phyloP scores from a whole-genome alignment of 2,888 invertebrate genomes.

The Archips crataeganus region DNA sequence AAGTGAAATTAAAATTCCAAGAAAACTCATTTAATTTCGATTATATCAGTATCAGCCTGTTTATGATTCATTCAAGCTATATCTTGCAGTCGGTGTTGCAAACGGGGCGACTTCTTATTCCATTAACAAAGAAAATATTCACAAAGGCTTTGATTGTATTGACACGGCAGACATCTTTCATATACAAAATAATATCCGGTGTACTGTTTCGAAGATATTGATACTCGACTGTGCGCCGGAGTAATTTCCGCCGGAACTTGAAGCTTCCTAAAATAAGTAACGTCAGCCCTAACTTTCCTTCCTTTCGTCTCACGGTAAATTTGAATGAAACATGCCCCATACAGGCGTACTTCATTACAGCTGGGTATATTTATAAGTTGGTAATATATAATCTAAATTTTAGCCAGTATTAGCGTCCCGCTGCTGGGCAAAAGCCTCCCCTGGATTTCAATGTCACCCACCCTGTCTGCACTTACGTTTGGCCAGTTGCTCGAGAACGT shows the following conservation, averaged over 20 bases:
- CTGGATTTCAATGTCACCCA: no score
- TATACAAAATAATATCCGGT: constrained; percentile 54
- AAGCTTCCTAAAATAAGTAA: constrained; percentile 41
- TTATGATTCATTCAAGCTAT: no score
- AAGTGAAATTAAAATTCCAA: no score
- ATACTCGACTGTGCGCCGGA: constrained; percentile 43
- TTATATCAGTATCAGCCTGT: not conserved
- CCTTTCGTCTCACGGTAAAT: constrained; percentile 20
- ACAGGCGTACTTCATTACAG: not conserved
- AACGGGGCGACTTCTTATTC: not conserved
- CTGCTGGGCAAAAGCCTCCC: no score
- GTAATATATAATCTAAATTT: not conserved
- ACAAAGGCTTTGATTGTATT: constrained; percentile 28
- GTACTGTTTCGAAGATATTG: constrained; percentile 38
- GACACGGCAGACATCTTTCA: constrained; percentile 42
- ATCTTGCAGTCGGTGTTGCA: not conserved
- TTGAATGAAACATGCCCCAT: constrained; percentile 6
- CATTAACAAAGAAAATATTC: not conserved
- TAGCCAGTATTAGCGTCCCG: not conserved
- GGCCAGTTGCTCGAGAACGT: no score
- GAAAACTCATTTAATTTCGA: not conserved
- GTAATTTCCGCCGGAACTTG: constrained; percentile 60
- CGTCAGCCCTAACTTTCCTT: constrained; percentile 23
- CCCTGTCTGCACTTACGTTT: no score
- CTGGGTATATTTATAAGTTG: not conserved